Base-by-base conservation (phyloP, 2,888 invertebrate genomes). In the Spilosoma lubricipeda region DNA sequence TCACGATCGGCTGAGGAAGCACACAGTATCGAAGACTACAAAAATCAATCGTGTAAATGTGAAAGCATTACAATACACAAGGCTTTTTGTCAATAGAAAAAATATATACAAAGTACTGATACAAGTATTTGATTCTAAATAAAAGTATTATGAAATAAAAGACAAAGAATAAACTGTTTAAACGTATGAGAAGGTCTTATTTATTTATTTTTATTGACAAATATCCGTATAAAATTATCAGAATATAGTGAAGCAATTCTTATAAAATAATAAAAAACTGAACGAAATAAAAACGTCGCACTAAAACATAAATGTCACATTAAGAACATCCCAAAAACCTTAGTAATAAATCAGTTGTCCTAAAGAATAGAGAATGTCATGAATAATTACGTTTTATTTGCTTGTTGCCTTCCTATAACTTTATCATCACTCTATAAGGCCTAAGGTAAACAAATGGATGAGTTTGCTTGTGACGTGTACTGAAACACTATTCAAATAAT, bases 21-120 rank as follows among this genome's bases (percentile, higher is more conserved):
- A 80, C 87, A 86, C 85, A 87, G 85, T 87, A 86, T 89, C 85
- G 83, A 77, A 81, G 77, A 77, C 83, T 88, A 82, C 81, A 85
- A 82, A 77, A 85, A 86, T 89, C 85, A 87, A 88, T 88, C 79
- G 78, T 75, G 64, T 72, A 70, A 80, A 79, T 77, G 78, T 79
- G 45, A 39, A 77, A 75, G n/a, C 81, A 78, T 80, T 79, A 84
- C 75, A 82, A 79, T 78, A 85, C 70, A 77, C 64, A 75, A 67
- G 68, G 65, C 74, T 74, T 78, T 77, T 74, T 73, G 56, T 42
- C 23, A 71, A 52, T 52, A 52, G 3, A 52, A 52, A 18, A 63
- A 18, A 0, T 15, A 18, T 33, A 64, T 30, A 33, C 18, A 33
- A 20, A 33, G 33, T 27, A 56, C n/a, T 3, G 3, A n/a, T n/a